Conservation (phyloP, 1,140 invertebrate species). For the Steinernema feltiae region DNA sequence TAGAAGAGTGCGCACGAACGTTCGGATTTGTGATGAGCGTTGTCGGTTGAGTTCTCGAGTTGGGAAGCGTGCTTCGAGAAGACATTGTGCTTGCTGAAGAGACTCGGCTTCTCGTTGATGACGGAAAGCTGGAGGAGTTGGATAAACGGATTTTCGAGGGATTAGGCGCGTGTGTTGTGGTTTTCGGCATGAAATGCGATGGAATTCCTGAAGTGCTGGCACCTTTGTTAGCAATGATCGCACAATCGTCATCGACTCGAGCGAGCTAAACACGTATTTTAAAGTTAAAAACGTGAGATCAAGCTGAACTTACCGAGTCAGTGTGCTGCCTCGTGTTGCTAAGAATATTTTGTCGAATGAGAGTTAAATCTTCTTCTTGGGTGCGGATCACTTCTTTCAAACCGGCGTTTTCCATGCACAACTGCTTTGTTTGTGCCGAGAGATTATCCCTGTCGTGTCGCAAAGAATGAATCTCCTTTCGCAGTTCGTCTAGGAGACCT, state of each 20-base stretch:
- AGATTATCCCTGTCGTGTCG: conserved; percentile 17
- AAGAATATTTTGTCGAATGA: conserved; percentile 19
- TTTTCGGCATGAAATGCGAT: conserved; percentile 3
- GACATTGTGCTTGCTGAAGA: neutral
- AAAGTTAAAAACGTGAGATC: neutral
- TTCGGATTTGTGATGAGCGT: neutral
- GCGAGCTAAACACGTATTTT: neutral
- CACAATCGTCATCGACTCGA: neutral
- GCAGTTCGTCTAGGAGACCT: conserved; percentile 17
- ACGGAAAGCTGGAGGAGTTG: conserved; percentile 1
- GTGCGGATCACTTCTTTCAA: conserved; percentile 24
- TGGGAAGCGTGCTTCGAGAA: neutral
- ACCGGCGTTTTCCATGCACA: conserved; percentile 18
- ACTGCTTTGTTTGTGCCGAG: neutral
- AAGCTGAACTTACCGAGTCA: neutral
- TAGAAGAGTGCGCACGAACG: neutral
- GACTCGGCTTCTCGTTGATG: neutral
- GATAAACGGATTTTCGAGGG: neutral
- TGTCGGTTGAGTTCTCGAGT: neutral
- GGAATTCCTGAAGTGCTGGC: conserved; percentile 6
- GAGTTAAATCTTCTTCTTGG: conserved; percentile 22
- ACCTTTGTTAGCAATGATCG: neutral
- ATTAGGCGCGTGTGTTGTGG: neutral
- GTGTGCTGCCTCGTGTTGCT: conserved; percentile 14
- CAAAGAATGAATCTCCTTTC: conserved; percentile 11